These are phyloP conservation scores for Dinocampus coccinellae DNA, from an alignment of 2,888 invertebrate genomes.

Conservation along the genomic window DNA sequence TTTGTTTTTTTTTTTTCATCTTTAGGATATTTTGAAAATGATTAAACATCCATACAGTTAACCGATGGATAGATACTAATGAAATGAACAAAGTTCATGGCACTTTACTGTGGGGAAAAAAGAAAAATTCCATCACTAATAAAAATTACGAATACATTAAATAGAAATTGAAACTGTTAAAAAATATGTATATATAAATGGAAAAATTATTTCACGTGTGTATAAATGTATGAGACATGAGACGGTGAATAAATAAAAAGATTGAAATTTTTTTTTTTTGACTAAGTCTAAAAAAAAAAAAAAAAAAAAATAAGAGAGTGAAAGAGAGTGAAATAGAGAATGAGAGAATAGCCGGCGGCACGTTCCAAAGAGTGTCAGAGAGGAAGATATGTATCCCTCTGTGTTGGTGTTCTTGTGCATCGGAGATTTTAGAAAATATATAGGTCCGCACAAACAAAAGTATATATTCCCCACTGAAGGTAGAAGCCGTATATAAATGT, in stretches of 20 bases:
- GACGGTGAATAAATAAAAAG: too few relatives aligned
- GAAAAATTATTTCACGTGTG: not conserved
- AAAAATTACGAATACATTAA: not conserved
- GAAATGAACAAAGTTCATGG: not conserved
- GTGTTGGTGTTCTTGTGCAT: slow-evolving; percentile 4
- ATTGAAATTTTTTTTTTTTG: too few relatives aligned
- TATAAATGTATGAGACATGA: too few relatives aligned
- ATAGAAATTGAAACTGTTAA: not conserved
- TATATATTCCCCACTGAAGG: slow-evolving; percentile 48
- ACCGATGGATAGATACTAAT: not conserved
- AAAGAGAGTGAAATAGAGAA: not conserved
- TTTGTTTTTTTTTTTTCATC: not conserved
- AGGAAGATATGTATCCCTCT: slow-evolving; percentile 2
- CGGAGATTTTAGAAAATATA: slow-evolving; percentile 33
- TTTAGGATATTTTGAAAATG: not conserved
- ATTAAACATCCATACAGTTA: not conserved
- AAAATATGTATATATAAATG: not conserved
- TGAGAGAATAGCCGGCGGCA: not conserved
- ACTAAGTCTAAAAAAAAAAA: too few relatives aligned
- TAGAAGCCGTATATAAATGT: slow-evolving; percentile 54
- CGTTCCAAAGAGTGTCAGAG: slow-evolving; percentile 7
- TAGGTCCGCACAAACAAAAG: slow-evolving; percentile 19
- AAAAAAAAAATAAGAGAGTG: too few relatives aligned
- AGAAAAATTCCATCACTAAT: not conserved
- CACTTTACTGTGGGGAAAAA: not conserved